These are phyloP conservation scores for Athripsodes cinereus DNA, from an alignment of 2,888 invertebrate species.

Conservation along the genomic window DNA sequence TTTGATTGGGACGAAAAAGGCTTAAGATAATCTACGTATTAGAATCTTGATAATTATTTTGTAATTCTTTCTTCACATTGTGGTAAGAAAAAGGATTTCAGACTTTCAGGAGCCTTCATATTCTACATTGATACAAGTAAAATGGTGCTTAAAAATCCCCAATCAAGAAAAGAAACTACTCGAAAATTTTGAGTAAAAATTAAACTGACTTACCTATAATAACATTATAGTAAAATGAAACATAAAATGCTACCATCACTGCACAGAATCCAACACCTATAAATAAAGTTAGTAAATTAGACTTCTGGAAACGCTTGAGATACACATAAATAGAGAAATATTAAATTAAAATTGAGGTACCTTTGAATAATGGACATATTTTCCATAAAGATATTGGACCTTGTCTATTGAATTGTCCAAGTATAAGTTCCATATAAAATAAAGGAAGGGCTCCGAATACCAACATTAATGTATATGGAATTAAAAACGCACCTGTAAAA, in stretches of 20 bases:
- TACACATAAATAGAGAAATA: neutral
- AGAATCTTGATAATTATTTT: no score
- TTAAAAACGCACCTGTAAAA: slow-evolving; percentile 63
- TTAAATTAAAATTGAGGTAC: slow-evolving; percentile 38
- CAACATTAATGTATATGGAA: slow-evolving; percentile 70
- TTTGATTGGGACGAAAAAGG: no score
- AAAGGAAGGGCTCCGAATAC: slow-evolving; percentile 70
- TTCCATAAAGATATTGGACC: slow-evolving; percentile 78
- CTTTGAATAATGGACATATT: slow-evolving; percentile 78
- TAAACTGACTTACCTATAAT: no score
- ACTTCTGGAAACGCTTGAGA: neutral
- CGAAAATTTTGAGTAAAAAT: no score
- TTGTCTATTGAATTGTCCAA: slow-evolving; percentile 71
- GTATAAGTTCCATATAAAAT: slow-evolving; percentile 73
- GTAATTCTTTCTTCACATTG: no score
- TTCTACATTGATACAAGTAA: no score
- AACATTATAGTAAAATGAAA: slow-evolving; percentile 79
- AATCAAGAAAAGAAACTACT: no score
- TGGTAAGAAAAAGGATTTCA: no score
- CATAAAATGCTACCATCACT: slow-evolving; percentile 72
- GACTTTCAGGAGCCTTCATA: no score
- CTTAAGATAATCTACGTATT: no score
- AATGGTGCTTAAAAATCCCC: no score
- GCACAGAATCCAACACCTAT: slow-evolving; percentile 74
- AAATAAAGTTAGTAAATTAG: slow-evolving; percentile 29